These are phyloP conservation scores for Eupithecia pulchellata DNA, from an alignment of 2,888 invertebrate genomes.

Conservation along the genomic window DNA sequence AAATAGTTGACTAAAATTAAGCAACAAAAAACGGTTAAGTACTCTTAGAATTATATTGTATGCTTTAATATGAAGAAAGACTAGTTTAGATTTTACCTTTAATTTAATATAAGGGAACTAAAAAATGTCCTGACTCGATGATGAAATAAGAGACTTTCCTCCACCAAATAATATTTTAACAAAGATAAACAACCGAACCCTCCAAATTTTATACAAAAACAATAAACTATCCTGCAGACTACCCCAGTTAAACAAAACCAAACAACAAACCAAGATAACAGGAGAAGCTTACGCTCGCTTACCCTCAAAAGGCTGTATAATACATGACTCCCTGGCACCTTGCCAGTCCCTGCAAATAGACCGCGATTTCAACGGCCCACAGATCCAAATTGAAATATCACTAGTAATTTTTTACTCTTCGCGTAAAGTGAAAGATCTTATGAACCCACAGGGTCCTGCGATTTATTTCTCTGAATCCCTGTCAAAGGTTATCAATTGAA, in stretches of 20 bases:
- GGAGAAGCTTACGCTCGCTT: slow-evolving; percentile 32
- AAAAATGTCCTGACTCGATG: neutral
- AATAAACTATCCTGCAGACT: slow-evolving; percentile 32
- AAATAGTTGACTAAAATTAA: no score
- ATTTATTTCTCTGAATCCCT: slow-evolving; percentile 57
- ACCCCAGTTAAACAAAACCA: slow-evolving; percentile 38
- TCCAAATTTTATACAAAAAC: slow-evolving; percentile 22
- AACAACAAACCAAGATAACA: slow-evolving; percentile 38
- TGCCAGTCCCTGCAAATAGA: slow-evolving; percentile 46
- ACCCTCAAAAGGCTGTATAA: slow-evolving; percentile 41
- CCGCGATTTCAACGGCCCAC: slow-evolving; percentile 43
- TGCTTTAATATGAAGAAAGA: neutral
- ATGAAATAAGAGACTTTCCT: neutral
- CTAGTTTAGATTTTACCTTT: neutral
- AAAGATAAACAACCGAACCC: slow-evolving; percentile 21
- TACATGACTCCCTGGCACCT: slow-evolving; percentile 44
- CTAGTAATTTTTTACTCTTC: slow-evolving; percentile 46
- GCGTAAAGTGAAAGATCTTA: slow-evolving; percentile 47
- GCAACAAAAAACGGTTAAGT: neutral
- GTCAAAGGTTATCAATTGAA: slow-evolving; percentile 46
- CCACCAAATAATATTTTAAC: neutral
- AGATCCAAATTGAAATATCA: slow-evolving; percentile 51
- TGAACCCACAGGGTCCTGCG: slow-evolving; percentile 42
- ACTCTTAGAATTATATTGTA: neutral
- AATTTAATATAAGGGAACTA: neutral